Conservation (phyloP, 2,888 invertebrate genomes). For the Podotricha telesiphe region DNA sequence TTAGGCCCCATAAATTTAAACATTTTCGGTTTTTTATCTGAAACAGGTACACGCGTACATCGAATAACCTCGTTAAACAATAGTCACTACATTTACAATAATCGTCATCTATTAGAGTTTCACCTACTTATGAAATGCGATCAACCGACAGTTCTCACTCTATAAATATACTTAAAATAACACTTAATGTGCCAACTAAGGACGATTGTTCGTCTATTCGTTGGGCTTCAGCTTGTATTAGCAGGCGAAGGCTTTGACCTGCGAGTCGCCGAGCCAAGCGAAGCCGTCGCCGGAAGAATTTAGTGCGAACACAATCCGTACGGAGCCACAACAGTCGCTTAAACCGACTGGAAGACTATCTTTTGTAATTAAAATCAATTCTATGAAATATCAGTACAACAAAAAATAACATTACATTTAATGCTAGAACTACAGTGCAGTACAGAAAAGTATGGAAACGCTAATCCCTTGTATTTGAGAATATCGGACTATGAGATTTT, state of each 20-base stretch:
- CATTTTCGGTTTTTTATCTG: conserved; percentile 57
- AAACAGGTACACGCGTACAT: conserved; percentile 73
- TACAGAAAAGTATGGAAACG: conserved; percentile 59
- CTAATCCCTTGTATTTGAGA: conserved; percentile 75
- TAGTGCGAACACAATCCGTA: conserved; percentile 57
- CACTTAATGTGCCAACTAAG: conserved; percentile 47
- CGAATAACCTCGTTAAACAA: conserved; percentile 67
- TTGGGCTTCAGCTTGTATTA: neutral
- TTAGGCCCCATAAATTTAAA: conserved; percentile 65
- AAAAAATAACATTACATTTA: conserved; percentile 36
- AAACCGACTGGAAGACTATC: conserved; percentile 76
- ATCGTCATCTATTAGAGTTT: conserved; percentile 47
- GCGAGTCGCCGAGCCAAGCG: neutral
- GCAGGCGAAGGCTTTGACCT: neutral
- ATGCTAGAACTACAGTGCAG: conserved; percentile 63
- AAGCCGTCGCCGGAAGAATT: conserved; percentile 36
- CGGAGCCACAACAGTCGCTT: conserved; percentile 49
- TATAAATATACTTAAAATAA: conserved; percentile 46
- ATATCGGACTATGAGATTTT: conserved; percentile 72
- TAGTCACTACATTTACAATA: conserved; percentile 51
- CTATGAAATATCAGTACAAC: conserved; percentile 34
- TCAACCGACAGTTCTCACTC: conserved; percentile 44
- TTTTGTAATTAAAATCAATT: conserved; percentile 48
- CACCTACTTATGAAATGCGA: conserved; percentile 53
- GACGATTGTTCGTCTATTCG: conserved; percentile 37